Evolutionary conservation across 1,140 invertebrate species (phyloP), one percentile per base, ranked within the genome.

Genomic region (Chlorops oryzae): DNA sequence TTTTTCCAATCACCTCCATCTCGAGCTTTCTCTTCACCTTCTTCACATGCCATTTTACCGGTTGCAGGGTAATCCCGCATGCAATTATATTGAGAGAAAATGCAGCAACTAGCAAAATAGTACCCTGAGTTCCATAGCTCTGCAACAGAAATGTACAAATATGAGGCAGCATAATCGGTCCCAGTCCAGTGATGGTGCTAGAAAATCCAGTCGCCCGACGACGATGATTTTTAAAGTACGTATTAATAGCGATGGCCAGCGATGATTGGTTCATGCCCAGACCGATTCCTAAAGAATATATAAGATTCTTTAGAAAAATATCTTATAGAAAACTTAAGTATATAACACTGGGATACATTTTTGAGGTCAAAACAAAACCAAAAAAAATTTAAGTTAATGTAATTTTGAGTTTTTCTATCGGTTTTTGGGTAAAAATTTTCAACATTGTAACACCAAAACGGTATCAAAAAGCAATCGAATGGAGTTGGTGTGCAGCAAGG

Each of bases 31-130:
- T n/a, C n/a, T n/a, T n/a, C n/a, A n/a, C n/a, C n/a, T n/a, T n/a
- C 18, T 78, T 78, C 32, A 77, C 67, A 62, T 86, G 83, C 78
- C 76, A 80, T 58, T 77, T 77, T 5, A 83, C 80, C n/a, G 82
- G 82, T 57, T 84, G 82, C 28, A 82, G 63, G 38, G 83, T 63
- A 49, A 82, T 66, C 20, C 80, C 75, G 37, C 75, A 80, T 20
- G 75, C 77, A 27, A 82, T 65, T 2, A 79, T 75, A 57, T 83
- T 77, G 45, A 82, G 60, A 2, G 77, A 73, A 41, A 82, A 70
- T 15, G 76, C 81, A 25, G 77, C 75, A 50, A 81, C 72, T 25
- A 83, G 73, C 9, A 81, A 54, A 17, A 78, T 73, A 0, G 79
- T 77, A 2, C 79, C 79, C 39, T 74, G 68, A 27, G 79, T 77